Conservation (phyloP, 2,888 invertebrate species). For the Drosophila multiciliata region DNA sequence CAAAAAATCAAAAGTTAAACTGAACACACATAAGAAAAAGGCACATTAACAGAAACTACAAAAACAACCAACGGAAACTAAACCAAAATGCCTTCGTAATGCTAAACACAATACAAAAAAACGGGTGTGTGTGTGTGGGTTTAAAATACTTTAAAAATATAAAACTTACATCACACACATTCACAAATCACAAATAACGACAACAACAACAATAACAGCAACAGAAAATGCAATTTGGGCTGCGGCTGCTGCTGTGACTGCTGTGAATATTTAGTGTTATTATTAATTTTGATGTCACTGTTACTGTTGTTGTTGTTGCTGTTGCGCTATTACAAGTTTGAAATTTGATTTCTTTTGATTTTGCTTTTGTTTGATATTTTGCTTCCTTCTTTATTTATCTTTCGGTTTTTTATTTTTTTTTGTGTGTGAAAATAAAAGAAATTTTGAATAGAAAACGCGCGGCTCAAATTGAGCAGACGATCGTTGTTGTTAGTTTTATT, state of each 20-base stretch:
- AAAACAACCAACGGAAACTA: conserved; percentile 25
- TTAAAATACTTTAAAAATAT: conserved; percentile 44
- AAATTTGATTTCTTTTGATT: conserved; percentile 78
- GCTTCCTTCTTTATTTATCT: conserved; percentile 51
- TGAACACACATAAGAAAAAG: conserved; percentile 20
- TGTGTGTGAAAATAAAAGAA: conserved; percentile 64
- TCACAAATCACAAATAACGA: conserved; percentile 24
- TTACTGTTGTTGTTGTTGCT: conserved; percentile 21
- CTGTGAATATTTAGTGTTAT: conserved; percentile 32
- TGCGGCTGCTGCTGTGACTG: conserved; percentile 34
- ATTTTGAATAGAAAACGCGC: conserved; percentile 61
- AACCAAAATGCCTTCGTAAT: conserved; percentile 10
- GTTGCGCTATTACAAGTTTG: conserved; percentile 55
- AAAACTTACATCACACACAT: conserved; percentile 72
- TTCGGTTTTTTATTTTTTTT: conserved; percentile 23
- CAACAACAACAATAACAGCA: conserved; percentile 3
- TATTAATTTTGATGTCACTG: conserved; percentile 11
- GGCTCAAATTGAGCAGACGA: conserved; percentile 56
- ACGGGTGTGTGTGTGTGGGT: conserved; percentile 3
- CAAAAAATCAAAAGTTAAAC: conserved; percentile 20
- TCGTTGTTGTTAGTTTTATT: conserved; percentile 15
- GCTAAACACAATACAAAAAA: conserved; percentile 3
- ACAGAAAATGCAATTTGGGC: conserved; percentile 45
- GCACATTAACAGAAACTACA: conserved; percentile 24
- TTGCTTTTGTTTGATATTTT: conserved; percentile 57